Base-by-base conservation (phyloP, 2,797 vertebrate genomes). In the Ctenosaura bakeri region DNA sequence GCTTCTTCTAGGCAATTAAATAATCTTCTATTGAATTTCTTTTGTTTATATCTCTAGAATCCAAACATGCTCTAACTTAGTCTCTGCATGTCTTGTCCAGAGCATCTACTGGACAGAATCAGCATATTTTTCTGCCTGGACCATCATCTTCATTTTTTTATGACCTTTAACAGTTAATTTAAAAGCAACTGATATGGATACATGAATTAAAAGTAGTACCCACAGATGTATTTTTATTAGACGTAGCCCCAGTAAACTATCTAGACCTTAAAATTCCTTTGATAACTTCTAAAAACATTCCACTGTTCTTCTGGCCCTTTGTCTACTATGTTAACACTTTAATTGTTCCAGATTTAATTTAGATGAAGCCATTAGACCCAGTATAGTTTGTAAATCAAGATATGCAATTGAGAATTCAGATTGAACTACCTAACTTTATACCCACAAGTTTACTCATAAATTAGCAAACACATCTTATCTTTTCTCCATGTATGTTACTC, bases 331-430 rank as follows among this genome's bases (percentile, higher is more conserved):
- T 73, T 85, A 86, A 9, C 24, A 42, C 35, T 86, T 16, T 32
- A 86, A 42, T 62, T 76, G 13, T 76, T 77, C 52, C 35, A 29
- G 77, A 86, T 59, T 86, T 86, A 86, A 86, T 76, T 77, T 77
- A 59, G 18, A 26, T 56, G 16, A 14, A 62, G 56, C 26, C 35
- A 13, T 10, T 62, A 42, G 56, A 29, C 14, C 2, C 80, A 22
- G 20, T 79, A 54, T 29, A 76, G 35, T 1, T 54, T 29, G 54
- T 59, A 7, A 35, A 62, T 42, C 24, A 86, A 46, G 12, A 26
- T 2, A 13, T 42, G 59, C 54, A 76, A 18, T 12, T n/a, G 26
- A 7, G 50, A 74, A 54, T 86, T 71, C 71, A 52, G 76, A 38
- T 86, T 86, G 6, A 29, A 6, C 35, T 76, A 73, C 18, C 6